Base-by-base conservation (phyloP, 2,113 vertebrate species). In the Meriones unguiculatus region DNA sequence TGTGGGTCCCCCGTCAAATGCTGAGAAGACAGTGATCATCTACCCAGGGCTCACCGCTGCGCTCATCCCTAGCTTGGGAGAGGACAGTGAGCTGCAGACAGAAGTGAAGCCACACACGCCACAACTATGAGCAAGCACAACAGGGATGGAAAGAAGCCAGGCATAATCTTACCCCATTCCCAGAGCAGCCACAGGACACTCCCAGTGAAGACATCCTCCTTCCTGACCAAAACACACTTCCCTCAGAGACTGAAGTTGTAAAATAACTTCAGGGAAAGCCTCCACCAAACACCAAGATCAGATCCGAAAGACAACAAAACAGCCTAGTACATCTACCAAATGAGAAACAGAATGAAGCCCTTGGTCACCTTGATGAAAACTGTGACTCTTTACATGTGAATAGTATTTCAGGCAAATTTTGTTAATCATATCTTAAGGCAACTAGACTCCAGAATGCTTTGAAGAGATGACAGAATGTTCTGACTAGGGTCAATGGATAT, bases 1-100 rank as follows among this genome's bases (percentile, higher is more conserved):
- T 87, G 93, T 59, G 64, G 35, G 35, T 69, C 96, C 25, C 65
- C 73, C 81, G 35, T 62, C 64, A 81, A 89, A 90, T 32, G 78
- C 62, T 1, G 11, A 75, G 81, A 89, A 94, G 93, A 93, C 62
- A 38, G 22, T 54, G 73, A 77, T 7, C 17, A 85, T 35, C 22
- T 15, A 24, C 7, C 0, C 41, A 41, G 90, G 93, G 95, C 57
- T 96, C 84, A 81, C 18, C 24, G 14, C 64, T 35, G 70, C 22
- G 25, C 82, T 87, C 25, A 20, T 46, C 57, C 17, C 12, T 20
- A 20, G 22, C 70, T 88, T 88, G 69, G n/a, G 30, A 1, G 0
- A 96, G 57, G 69, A 18, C 24, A 67, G 73, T 81, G 35, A 69
- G 62, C 64, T 50, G 62, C 13, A 54, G 6, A 38, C 35, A 41